phyloP scores from a whole-genome alignment of 2,113 vertebrate species.

The Etia nguti region DNA sequence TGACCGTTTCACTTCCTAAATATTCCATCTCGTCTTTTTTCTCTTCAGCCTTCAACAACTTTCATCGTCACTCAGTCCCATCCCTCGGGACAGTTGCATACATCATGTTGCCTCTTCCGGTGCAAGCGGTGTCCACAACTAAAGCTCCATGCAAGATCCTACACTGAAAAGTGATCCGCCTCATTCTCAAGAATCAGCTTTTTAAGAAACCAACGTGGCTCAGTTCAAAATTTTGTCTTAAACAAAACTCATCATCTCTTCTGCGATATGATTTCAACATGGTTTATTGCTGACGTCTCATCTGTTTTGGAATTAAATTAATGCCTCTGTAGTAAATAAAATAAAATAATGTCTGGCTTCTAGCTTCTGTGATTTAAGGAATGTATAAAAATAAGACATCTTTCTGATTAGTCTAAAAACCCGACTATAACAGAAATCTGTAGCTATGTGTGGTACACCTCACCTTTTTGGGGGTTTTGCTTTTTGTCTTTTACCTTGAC shows the following conservation, averaged over 20 bases:
- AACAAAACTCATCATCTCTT: conserved; percentile 43
- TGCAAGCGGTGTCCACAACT: conserved; percentile 41
- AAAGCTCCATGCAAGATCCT: conserved; percentile 66
- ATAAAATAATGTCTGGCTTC: conserved; percentile 11
- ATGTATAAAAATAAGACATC: conserved; percentile 73
- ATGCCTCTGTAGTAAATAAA: conserved; percentile 44
- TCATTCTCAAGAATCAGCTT: conserved; percentile 47
- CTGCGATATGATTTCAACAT: not conserved
- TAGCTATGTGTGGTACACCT: conserved; percentile 10
- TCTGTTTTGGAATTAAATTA: conserved; percentile 49
- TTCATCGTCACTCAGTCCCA: conserved; percentile 1
- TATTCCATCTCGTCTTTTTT: conserved; percentile 13
- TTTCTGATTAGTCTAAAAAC: conserved; percentile 32
- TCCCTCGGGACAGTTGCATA: conserved; percentile 1
- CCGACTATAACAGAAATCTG: conserved; percentile 22
- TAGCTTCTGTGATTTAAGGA: conserved; percentile 57
- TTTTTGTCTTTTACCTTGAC: not conserved
- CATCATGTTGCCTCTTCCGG: conserved; percentile 12
- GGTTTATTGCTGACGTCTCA: not conserved
- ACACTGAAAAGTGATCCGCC: conserved; percentile 60
- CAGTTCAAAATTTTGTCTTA: conserved; percentile 63
- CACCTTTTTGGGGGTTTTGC: not conserved
- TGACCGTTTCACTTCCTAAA: conserved; percentile 3
- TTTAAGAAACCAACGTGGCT: conserved; percentile 72
- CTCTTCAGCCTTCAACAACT: conserved; percentile 43